These are phyloP conservation scores for Aldabrachelys gigantea DNA, from an alignment of 2,113 vertebrate species.

Conservation along the genomic window DNA sequence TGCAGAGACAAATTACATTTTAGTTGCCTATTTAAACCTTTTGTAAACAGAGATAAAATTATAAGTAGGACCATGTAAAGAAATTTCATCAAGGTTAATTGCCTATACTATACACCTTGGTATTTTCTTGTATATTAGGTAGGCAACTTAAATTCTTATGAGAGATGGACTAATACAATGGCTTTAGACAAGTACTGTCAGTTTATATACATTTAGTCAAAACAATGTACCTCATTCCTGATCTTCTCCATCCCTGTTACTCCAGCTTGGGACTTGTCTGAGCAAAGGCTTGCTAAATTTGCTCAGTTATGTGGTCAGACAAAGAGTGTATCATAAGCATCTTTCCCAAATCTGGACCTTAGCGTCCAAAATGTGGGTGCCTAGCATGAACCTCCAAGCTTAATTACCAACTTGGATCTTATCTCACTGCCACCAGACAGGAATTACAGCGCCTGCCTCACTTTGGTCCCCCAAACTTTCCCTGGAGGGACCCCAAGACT, in stretches of 20 bases:
- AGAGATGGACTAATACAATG: background rate
- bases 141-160: background rate
- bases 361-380: too few species aligned
- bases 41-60: slow-evolving; percentile 29
- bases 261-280: rapidly evolving
- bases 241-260: background rate
- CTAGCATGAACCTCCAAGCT: too few species aligned
- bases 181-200: background rate
- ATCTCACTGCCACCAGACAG: too few species aligned
- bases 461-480: too few species aligned
- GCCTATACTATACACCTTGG: background rate
- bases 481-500: too few species aligned
- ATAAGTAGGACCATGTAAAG: background rate
- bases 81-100: slow-evolving; percentile 38
- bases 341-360: too few species aligned
- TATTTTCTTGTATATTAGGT: background rate
- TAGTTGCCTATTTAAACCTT: slow-evolving; percentile 34
- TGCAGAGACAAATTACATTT: slow-evolving; percentile 4
- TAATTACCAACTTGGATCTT: too few species aligned
- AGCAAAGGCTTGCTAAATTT: background rate
- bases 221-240: background rate
- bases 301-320: background rate
- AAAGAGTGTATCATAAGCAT: background rate
- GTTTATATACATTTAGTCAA: background rate
- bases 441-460: too few species aligned